Evolutionary conservation across 2,113 vertebrate genomes (phyloP).

Genomic region (Pseudorectes ferrugineus): DNA sequence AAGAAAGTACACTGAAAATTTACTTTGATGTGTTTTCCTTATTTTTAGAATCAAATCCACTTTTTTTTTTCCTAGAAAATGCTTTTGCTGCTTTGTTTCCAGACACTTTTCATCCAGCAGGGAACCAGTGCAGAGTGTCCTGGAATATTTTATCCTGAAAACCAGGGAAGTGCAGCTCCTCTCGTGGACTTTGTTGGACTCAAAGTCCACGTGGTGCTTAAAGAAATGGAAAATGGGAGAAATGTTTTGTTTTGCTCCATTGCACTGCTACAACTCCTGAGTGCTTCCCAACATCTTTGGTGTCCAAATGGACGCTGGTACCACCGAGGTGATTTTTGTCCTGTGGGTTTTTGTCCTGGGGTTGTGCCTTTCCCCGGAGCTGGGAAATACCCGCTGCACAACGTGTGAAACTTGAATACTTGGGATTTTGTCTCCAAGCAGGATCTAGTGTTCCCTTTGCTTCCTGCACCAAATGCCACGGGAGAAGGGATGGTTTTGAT

Average conservation of each 20-base stretch:
- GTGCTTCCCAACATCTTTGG: not conserved
- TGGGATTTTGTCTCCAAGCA: not conserved
- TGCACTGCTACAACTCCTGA: not conserved
- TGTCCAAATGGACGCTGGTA: accelerated
- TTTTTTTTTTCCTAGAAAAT: not conserved
- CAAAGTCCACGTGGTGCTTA: not conserved
- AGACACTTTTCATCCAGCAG: not conserved
- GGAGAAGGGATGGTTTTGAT: slow-evolving; percentile 16
- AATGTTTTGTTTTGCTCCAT: not conserved
- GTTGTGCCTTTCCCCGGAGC: not conserved
- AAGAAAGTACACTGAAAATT: not conserved
- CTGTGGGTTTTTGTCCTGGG: not conserved
- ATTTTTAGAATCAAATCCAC: not conserved
- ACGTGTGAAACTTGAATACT: not conserved
- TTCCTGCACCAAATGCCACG: slow-evolving; percentile 1
- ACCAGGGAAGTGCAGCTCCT: not conserved
- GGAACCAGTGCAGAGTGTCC: not conserved
- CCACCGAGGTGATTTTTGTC: not conserved
- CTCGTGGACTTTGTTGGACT: not conserved
- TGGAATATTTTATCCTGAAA: not conserved
- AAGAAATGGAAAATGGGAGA: not conserved
- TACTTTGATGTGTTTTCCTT: not conserved
- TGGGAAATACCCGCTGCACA: not conserved
- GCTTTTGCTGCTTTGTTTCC: not conserved
- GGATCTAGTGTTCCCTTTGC: not conserved